These are phyloP conservation scores for Phoxinus dragarum DNA, from an alignment of 2,797 vertebrate genomes.

Conservation along the genomic window DNA sequence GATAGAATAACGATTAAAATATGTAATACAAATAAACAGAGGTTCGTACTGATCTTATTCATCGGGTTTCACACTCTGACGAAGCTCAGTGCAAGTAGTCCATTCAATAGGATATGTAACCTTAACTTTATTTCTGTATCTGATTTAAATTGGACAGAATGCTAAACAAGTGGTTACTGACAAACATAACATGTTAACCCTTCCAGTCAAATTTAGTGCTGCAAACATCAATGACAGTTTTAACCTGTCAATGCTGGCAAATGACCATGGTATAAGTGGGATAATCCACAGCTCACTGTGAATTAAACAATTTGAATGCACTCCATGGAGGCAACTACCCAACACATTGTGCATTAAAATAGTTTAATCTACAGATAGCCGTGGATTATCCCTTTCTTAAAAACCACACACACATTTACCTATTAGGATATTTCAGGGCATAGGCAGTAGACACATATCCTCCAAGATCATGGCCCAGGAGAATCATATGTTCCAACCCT, in stretches of 20 bases:
- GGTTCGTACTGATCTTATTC: no score
- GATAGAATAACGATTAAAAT: no score
- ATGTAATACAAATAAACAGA: no score
- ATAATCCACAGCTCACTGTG: not conserved
- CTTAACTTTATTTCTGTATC: not conserved
- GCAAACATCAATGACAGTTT: not conserved
- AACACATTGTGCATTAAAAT: not conserved
- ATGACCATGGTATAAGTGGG: not conserved
- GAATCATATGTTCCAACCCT: slow-evolving; percentile 86
- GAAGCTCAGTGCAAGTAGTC: no score
- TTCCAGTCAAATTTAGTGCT: not conserved
- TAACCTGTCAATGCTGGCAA: not conserved
- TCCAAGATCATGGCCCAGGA: slow-evolving; percentile 94
- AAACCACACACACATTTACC: slow-evolving; percentile 72
- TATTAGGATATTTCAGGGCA: slow-evolving; percentile 86
- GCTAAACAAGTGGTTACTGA: not conserved
- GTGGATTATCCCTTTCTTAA: not conserved
- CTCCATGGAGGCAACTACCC: not conserved
- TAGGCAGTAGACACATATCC: slow-evolving; percentile 91
- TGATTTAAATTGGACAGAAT: not conserved
- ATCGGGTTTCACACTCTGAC: no score
- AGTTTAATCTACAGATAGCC: not conserved
- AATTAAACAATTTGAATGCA: not conserved
- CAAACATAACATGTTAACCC: not conserved
- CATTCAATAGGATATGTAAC: no score